Evolutionary conservation across 2,113 vertebrate species (phyloP), one percentile per base, ranked within the genome.

Genomic region (Caranx melampygus): DNA sequence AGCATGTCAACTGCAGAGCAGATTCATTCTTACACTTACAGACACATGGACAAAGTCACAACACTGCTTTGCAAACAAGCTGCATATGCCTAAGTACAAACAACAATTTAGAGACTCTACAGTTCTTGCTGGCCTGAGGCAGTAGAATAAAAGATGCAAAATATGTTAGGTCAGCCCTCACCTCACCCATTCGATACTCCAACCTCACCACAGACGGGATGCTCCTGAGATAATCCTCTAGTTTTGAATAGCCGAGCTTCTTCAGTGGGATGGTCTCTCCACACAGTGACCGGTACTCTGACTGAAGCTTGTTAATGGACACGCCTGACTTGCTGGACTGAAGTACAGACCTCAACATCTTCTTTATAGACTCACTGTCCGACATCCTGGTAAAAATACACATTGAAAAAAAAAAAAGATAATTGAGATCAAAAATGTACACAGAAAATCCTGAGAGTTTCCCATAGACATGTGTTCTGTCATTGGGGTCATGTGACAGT

Each of bases 301-400:
- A 70, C 88, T 96, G 96, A 35, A 99, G 94, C 8, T 83, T 94
- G 8, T 67, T 65, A 21, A 98, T 65, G 14, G 91, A 88, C 84
- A 98, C 45, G 0, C 97, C 97, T 0, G 78, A 87, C 87, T 98
- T 98, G 85, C 95, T 95, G 57, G 96, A 92, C 89, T 96, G 96
- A 35, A 99, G 95, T 42, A 98, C 96, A 62, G 97, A 94, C 76
- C 96, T 91, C 44, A 99, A 83, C 87, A 96, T 95, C 90, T 97
- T 98, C 52, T 96, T 95, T 44, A 95, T 88, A 47, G 95, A 88
- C 57, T 96, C 94, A 7, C 88, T 85, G 59, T 97, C 96, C 63
- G 94, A 88, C 97, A 98, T 98, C 88, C 77, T 87, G 67, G 9
- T n/a, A 60, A 31, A 37, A 31, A 37, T 4, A 65, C 2, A 63